phyloP scores from a whole-genome alignment of 2,797 vertebrate species.

The Vespertilio murinus region DNA sequence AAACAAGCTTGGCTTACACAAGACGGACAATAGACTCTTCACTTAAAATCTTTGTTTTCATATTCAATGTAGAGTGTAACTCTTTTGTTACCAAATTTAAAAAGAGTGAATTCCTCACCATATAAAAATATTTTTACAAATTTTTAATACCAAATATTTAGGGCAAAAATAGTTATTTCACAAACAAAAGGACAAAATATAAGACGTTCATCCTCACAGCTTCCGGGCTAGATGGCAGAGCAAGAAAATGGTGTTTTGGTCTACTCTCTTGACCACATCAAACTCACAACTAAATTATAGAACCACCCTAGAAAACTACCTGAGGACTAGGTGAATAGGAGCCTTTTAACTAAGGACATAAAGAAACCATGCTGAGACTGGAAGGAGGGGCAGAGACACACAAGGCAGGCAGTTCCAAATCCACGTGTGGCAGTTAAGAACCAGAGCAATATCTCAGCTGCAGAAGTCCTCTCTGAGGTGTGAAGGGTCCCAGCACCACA shows the following conservation, averaged over 20 bases:
- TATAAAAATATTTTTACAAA: slow-evolving; percentile 4
- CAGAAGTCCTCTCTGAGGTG: background rate
- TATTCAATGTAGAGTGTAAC: background rate
- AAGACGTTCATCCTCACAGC: background rate
- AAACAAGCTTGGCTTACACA: background rate
- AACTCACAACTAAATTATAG: background rate
- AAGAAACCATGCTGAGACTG: background rate
- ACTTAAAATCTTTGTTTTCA: slow-evolving; percentile 1
- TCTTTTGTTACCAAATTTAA: background rate
- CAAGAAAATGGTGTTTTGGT: background rate
- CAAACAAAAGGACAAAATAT: slow-evolving; percentile 12
- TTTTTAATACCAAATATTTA: background rate
- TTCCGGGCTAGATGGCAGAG: background rate
- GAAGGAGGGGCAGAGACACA: background rate
- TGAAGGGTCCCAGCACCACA: background rate
- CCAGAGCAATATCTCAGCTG: no score
- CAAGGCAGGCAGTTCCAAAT: no score
- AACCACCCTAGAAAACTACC: background rate
- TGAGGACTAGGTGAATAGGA: background rate
- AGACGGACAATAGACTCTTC: background rate
- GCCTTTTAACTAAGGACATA: background rate
- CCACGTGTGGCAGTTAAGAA: background rate
- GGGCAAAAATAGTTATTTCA: slow-evolving; percentile 7
- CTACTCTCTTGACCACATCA: background rate
- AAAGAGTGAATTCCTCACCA: background rate